Conservation (phyloP, 1,140 invertebrate species). For the Carposina sasakii region DNA sequence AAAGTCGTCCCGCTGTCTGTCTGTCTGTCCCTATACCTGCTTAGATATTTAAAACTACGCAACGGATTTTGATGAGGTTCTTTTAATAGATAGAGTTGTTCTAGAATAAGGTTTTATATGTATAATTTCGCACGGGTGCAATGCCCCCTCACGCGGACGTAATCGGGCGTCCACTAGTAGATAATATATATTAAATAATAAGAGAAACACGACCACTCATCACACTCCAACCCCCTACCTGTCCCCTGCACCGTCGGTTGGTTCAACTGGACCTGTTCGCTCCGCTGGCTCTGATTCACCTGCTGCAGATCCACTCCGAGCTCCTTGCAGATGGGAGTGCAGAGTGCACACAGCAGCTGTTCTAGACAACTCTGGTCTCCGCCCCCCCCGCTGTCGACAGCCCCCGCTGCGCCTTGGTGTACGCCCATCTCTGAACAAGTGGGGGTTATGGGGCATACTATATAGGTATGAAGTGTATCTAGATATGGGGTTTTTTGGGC, state of each 20-base stretch:
- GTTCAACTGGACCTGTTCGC: conserved; percentile 50
- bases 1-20: too few species aligned
- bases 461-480: conserved; percentile 9
- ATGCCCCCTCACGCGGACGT: too few species aligned
- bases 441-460: conserved; percentile 8
- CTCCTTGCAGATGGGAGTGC: conserved; percentile 69
- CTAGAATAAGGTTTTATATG: too few species aligned
- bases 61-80: too few species aligned
- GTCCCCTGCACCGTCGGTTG: conserved; percentile 42
- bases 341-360: conserved; percentile 62
- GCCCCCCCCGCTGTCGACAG: conserved; percentile 37
- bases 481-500: too few species aligned
- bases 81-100: too few species aligned
- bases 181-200: too few species aligned
- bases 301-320: conserved; percentile 63
- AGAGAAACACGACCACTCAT: too few species aligned
- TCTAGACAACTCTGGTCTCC: conserved; percentile 60
- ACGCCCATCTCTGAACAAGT: conserved; percentile 61
- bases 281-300: conserved; percentile 30
- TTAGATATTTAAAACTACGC: too few species aligned
- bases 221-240: conserved; percentile 28
- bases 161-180: too few species aligned
- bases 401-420: conserved; percentile 47
- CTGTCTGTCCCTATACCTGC: too few species aligned
- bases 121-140: too few species aligned